A percentile compares a stretch with the other conserved stretches of the same genome.
phyloP scores from a whole-genome alignment of 2,888 invertebrate genomes.

The Tachina lurida region DNA sequence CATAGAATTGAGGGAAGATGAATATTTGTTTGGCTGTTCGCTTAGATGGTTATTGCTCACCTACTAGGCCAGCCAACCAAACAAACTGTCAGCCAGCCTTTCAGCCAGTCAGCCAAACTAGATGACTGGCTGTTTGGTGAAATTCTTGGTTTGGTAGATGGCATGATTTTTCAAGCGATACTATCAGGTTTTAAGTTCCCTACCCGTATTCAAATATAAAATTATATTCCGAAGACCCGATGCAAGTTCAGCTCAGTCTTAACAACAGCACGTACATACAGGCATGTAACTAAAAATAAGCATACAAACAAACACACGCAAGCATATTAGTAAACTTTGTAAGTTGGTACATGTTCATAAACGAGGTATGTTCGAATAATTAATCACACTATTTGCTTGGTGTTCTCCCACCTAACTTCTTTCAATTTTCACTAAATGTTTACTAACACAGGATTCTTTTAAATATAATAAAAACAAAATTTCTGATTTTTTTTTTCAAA shows the following conservation, averaged over 20 bases:
- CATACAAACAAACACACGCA: not conserved
- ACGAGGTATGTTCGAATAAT: too few species aligned
- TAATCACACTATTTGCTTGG: too few species aligned
- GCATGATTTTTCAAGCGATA: slow-evolving; percentile 19
- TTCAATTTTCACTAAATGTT: too few species aligned
- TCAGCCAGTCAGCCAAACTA: slow-evolving; percentile 5
- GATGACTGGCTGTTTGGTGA: slow-evolving; percentile 20
- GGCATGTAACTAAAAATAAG: too few species aligned
- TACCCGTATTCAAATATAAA: slow-evolving; percentile 53
- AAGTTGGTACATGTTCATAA: not conserved
- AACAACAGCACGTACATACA: slow-evolving; percentile 31
- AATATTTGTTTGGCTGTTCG: slow-evolving; percentile 41
- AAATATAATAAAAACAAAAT: too few species aligned
- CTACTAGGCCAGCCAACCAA: not conserved
- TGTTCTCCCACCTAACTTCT: too few species aligned
- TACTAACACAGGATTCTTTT: too few species aligned
- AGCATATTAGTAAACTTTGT: not conserved
- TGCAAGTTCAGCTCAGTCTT: slow-evolving; percentile 43
- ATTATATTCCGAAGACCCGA: slow-evolving; percentile 46
- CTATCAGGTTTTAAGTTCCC: slow-evolving; percentile 49
- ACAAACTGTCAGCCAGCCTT: not conserved
- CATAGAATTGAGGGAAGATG: slow-evolving; percentile 44
- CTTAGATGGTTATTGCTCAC: slow-evolving; percentile 11
- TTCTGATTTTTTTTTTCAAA: too few species aligned
- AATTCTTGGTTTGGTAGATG: slow-evolving; percentile 18